A percentile compares a stretch with the other conserved stretches of the same genome.
Conservation (phyloP, 2,113 vertebrate genomes). For the Marmota flaviventris region DNA sequence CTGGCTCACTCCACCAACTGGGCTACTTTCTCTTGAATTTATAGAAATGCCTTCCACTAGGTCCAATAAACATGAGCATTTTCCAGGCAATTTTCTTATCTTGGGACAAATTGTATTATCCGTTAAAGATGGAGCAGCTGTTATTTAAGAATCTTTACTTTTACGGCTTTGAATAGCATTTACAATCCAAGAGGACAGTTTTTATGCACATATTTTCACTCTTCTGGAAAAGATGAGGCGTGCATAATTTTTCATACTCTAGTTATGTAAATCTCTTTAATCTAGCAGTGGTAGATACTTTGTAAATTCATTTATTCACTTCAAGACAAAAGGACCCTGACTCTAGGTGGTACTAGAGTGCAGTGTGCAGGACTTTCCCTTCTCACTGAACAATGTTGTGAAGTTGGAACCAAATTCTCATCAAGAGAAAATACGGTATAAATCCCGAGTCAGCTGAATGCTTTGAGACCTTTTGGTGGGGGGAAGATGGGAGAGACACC, state of each 20-base stretch:
- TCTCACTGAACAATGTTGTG: not conserved
- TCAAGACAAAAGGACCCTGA: not conserved
- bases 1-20: constrained; percentile 51
- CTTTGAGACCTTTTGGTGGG: rapidly evolving
- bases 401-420: too few species aligned
- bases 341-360: not conserved
- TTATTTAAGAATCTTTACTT: constrained; percentile 66
- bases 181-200: constrained; percentile 1
- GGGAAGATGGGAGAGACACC: not conserved
- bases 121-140: constrained; percentile 42
- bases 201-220: constrained; percentile 20
- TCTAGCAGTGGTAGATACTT: not conserved
- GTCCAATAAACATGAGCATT: constrained; percentile 70
- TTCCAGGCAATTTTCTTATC: constrained; percentile 67
- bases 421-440: too few species aligned
- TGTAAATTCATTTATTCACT: not conserved
- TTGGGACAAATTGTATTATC: constrained; percentile 63
- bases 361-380: not conserved
- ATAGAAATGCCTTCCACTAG: constrained; percentile 68
- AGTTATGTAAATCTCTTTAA: constrained; percentile 12
- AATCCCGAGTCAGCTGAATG: not conserved
- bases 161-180: constrained; percentile 58
- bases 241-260: constrained; percentile 4
- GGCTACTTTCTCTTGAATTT: constrained; percentile 59
- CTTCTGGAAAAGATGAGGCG: constrained; percentile 30